Base-by-base conservation (phyloP, 2,888 invertebrate species). In the Eledona agricola region DNA sequence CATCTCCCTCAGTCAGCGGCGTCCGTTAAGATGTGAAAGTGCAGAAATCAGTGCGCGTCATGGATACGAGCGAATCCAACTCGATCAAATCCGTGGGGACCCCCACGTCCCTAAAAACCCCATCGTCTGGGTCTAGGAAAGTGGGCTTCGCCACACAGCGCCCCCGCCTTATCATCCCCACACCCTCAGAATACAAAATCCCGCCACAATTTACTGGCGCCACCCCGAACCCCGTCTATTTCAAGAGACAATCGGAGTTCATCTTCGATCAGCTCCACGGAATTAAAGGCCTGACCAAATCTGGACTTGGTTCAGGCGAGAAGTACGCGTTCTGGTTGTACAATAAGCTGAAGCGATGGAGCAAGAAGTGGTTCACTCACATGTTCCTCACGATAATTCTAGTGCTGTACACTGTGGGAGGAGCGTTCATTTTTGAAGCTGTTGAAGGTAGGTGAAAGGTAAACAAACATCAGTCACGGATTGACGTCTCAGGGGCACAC, bases 301-400 rank as follows among this genome's bases (percentile, higher is more conserved):
- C 88, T 47, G 92, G 92, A 13, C 77, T 93, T 58, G 90, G 90
- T 75, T 85, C 86, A 20, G 93, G 93, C 53, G 93, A 93, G 75
- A 92, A 90, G 72, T 82, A 85, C 52, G 89, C 89, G 0, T 88
- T 86, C 64, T 90, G 89, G 83, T 77, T 90, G 55, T 90, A 90
- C 71, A 86, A 86, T 58, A 90, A 88, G 78, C 79, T 92, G 57
- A 85, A 88, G 68, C 78, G 83, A 45, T 84, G 86, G 79, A 93
- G 92, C 1, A 86, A 83, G 66, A 84, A 83, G 69, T 93, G 93
- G 93, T 93, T 94, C 72, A 93, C 93, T 20, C 93, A 94, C 76
- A 84, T 92, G 54, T 93, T 93, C 74, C 81, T 95, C 66, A 83
- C 89, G 64, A 71, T 90, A 62, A 84, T 93, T 63, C 82, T 95